Percentiles rank a stretch among this genome's conserved stretches.
These are phyloP conservation scores for Myocastor coypus DNA, from an alignment of 2,113 vertebrate species.

Conservation along the genomic window DNA sequence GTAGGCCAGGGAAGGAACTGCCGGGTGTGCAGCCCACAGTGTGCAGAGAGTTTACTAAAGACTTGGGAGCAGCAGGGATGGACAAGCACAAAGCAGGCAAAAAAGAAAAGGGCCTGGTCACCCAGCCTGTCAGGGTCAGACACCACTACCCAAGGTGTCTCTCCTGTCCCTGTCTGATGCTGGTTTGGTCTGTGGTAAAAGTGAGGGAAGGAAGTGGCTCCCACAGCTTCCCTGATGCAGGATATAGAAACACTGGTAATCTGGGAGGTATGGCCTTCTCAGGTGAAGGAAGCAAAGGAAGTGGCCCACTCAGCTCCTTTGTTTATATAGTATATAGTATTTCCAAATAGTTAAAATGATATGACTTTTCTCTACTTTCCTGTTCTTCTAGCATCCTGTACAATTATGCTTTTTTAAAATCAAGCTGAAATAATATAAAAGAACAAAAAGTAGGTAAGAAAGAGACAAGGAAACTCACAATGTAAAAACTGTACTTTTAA, in stretches of 20 bases:
- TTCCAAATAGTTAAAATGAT: neutral
- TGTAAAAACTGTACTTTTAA: neutral
- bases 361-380: neutral
- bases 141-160: neutral
- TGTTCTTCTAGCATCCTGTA: neutral
- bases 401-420: neutral
- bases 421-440: neutral
- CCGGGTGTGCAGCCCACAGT: neutral
- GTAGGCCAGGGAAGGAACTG: neutral
- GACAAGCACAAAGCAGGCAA: neutral
- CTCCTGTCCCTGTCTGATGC: neutral
- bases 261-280: neutral
- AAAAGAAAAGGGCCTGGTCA: neutral
- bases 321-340: neutral
- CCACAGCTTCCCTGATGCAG: neutral
- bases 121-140: neutral
- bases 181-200: neutral
- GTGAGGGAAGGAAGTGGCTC: neutral
- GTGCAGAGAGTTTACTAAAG: neutral
- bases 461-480: neutral
- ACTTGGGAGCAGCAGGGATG: neutral
- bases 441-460: neutral
- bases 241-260: neutral
- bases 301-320: neutral
- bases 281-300: neutral